Evolutionary conservation across 2,113 vertebrate genomes (phyloP).

Genomic region (Cyprinodon variegatus): DNA sequence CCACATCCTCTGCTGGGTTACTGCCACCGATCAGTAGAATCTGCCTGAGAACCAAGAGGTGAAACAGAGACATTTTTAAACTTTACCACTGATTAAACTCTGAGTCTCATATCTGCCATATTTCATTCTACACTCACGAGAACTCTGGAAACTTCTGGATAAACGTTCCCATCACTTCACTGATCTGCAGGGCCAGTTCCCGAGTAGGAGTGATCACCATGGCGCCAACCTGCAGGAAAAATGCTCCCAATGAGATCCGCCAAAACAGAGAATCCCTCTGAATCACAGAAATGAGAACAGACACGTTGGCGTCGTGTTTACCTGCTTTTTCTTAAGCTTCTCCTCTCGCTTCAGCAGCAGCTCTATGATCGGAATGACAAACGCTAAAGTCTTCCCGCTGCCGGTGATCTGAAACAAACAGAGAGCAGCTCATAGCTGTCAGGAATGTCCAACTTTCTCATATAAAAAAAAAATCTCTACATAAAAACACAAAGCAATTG

Average conservation of each 20-base stretch:
- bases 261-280: no score
- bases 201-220: constrained; percentile 93
- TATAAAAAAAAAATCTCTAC: no score
- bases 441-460: not conserved
- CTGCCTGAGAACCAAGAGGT: constrained; percentile 80
- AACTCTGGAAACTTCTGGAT: constrained; percentile 87
- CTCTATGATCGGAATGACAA: constrained; percentile 92
- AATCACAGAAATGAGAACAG: not conserved
- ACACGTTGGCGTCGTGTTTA: not conserved
- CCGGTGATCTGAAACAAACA: constrained; percentile 86
- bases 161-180: constrained; percentile 89
- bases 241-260: not conserved
- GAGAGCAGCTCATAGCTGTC: not conserved
- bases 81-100: not conserved
- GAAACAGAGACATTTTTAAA: not conserved
- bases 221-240: constrained; percentile 86
- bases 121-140: constrained; percentile 76
- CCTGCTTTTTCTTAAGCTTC: constrained; percentile 91
- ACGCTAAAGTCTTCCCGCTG: constrained; percentile 95
- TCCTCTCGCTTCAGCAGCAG: constrained; percentile 91
- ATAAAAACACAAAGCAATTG: no score
- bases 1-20: constrained; percentile 93
- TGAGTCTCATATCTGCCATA: not conserved
- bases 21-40: constrained; percentile 93
- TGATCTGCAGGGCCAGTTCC: constrained; percentile 92